phyloP scores from a whole-genome alignment of 2,113 vertebrate species.

The Myiagra hebetior region DNA sequence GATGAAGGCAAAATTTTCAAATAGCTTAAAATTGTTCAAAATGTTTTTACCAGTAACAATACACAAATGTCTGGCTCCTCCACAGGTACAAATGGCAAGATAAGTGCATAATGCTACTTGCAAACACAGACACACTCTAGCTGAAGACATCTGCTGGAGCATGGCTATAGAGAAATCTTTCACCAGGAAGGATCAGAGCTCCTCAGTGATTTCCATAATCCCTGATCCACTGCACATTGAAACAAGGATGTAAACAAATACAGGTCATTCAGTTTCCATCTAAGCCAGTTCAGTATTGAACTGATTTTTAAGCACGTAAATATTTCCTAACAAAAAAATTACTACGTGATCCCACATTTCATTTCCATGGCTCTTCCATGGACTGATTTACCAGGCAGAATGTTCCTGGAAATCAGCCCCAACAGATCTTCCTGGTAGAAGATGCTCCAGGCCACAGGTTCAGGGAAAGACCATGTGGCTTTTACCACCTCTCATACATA shows the following conservation, averaged over 20 bases:
- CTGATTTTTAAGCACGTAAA: background rate
- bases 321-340: background rate
- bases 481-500: background rate
- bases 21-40: background rate
- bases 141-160: background rate
- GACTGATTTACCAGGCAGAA: background rate
- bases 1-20: background rate
- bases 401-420: background rate
- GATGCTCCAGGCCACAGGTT: background rate
- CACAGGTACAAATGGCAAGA: background rate
- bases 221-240: background rate
- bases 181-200: background rate
- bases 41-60: background rate
- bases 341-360: background rate
- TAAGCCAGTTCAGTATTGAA: background rate
- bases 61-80: background rate
- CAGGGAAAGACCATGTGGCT: background rate
- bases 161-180: background rate
- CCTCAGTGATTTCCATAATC: background rate
- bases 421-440: background rate
- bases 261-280: background rate
- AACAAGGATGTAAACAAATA: background rate
- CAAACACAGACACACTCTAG: accelerated
- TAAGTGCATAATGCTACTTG: background rate
- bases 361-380: background rate